Evolutionary conservation across 2,797 vertebrate species (phyloP).

Genomic region (Hypotaenidia okinawae): DNA sequence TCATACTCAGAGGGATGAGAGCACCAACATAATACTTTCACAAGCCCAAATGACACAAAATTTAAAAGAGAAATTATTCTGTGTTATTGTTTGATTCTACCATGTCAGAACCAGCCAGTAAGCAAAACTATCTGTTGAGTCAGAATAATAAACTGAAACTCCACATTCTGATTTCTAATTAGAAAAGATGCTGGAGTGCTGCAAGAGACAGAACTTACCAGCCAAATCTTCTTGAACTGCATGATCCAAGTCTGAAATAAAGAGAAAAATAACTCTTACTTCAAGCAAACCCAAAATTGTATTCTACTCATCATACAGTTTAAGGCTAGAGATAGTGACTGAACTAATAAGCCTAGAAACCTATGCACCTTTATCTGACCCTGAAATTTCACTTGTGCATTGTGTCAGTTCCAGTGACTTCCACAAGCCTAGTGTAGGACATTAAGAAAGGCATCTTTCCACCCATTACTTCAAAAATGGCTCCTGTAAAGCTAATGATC

Average conservation of each 20-base stretch:
- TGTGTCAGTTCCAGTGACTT: background rate
- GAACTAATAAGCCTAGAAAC: background rate
- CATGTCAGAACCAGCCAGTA: background rate
- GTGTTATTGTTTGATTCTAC: background rate
- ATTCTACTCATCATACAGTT: background rate
- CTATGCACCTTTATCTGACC: background rate
- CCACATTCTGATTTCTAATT: background rate
- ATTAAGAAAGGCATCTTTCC: background rate
- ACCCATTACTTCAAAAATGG: background rate
- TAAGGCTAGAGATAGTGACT: background rate
- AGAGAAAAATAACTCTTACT: background rate
- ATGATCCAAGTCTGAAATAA: conserved; percentile 81
- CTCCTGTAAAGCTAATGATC: background rate
- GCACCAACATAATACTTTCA: background rate
- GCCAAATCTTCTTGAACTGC: conserved; percentile 82
- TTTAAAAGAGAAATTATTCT: background rate
- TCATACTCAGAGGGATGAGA: background rate
- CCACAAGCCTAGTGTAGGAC: background rate
- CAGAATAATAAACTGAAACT: background rate
- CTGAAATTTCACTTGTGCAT: background rate
- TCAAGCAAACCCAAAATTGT: background rate
- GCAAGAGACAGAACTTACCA: conserved; percentile 76
- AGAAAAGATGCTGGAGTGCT: background rate
- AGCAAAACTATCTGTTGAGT: background rate
- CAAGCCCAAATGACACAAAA: background rate